These are phyloP conservation scores for Choristoneura fumiferana DNA, from an alignment of 1,140 invertebrate species.

Conservation along the genomic window DNA sequence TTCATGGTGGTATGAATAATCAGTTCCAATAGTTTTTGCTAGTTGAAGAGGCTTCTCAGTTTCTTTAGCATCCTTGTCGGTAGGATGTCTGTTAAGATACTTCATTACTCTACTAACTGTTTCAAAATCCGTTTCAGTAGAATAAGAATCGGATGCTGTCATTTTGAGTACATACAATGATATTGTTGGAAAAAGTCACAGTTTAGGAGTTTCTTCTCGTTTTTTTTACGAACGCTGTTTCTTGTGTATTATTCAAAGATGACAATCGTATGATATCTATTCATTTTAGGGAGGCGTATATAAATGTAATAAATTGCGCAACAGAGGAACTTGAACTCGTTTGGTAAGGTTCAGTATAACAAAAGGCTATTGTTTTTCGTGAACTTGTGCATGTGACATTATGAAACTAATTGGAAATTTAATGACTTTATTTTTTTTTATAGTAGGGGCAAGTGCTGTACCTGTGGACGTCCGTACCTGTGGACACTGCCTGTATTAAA, in stretches of 20 bases:
- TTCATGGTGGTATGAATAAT: conserved; percentile 73
- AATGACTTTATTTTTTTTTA: too few relatives aligned
- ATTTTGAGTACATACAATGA: background rate
- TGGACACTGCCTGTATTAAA: too few relatives aligned
- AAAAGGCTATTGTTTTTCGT: conserved; percentile 12
- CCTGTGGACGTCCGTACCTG: too few relatives aligned
- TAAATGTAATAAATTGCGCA: conserved; percentile 5
- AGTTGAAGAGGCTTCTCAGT: background rate
- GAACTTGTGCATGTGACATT: conserved; percentile 4
- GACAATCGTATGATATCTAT: background rate
- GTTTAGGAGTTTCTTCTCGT: too few relatives aligned
- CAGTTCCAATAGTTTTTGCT: conserved; percentile 62
- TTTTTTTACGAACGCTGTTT: conserved; percentile 13
- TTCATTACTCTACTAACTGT: background rate
- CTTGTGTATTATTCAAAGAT: background rate
- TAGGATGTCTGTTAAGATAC: background rate
- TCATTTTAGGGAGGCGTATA: background rate
- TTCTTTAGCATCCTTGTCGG: background rate
- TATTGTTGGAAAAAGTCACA: too few relatives aligned
- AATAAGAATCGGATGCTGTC: background rate
- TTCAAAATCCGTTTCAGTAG: background rate
- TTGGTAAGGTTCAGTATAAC: conserved; percentile 1
- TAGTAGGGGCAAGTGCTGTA: too few relatives aligned
- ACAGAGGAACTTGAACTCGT: conserved; percentile 3
- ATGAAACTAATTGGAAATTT: too few relatives aligned